These are phyloP conservation scores for Nebria ingens DNA, from an alignment of 1,140 invertebrate species.

Conservation along the genomic window DNA sequence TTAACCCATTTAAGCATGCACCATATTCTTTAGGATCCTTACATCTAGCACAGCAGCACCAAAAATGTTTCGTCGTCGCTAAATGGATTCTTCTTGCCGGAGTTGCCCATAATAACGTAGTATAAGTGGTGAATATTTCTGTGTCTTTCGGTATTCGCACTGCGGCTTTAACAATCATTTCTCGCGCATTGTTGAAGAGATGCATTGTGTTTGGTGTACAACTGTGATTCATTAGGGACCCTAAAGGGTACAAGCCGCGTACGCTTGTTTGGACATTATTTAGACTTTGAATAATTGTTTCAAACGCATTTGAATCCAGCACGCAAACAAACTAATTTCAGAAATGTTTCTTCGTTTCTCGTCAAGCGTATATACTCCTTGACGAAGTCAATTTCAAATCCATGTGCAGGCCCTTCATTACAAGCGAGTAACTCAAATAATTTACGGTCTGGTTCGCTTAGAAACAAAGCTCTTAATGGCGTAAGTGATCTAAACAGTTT, in stretches of 20 bases:
- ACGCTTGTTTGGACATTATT: constrained; percentile 36
- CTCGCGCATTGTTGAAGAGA: constrained; percentile 41
- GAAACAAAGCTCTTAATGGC: constrained; percentile 43
- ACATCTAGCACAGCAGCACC: constrained; percentile 56
- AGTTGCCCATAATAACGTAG: constrained; percentile 58
- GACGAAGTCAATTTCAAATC: constrained; percentile 43
- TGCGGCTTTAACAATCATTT: constrained; percentile 49
- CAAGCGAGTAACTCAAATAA: constrained; percentile 42
- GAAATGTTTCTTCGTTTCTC: constrained; percentile 43
- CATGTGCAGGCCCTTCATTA: constrained; percentile 38
- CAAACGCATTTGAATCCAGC: constrained; percentile 61
- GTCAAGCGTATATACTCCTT: constrained; percentile 42
- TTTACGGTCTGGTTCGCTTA: constrained; percentile 38
- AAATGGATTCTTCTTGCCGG: constrained; percentile 50
- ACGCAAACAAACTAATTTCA: constrained; percentile 45
- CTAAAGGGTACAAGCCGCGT: constrained; percentile 56
- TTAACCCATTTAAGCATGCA: constrained; percentile 29
- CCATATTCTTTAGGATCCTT: constrained; percentile 46
- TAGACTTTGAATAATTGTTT: constrained; percentile 43
- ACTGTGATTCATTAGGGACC: constrained; percentile 58
- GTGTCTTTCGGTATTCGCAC: constrained; percentile 46
- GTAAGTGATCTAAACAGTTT: constrained; percentile 40
- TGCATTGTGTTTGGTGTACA: constrained; percentile 62
- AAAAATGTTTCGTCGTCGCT: constrained; percentile 57
- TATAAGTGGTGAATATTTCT: constrained; percentile 60